phyloP scores from a whole-genome alignment of 2,797 vertebrate genomes.

The Pelobates cultripes region DNA sequence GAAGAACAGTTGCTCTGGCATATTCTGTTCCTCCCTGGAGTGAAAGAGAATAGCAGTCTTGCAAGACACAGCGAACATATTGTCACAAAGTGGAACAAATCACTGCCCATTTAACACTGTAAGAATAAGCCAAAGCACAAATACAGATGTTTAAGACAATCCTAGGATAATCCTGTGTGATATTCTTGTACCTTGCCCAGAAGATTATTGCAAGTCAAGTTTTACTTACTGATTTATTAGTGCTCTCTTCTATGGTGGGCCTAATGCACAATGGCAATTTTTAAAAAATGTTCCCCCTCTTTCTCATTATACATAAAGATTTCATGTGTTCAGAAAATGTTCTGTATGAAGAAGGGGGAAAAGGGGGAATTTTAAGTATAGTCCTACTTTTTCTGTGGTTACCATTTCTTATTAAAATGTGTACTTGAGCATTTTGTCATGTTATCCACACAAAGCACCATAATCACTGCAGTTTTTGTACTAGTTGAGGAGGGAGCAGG shows the following conservation, averaged over 20 bases:
- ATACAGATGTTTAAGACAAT: background rate
- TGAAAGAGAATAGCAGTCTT: slow-evolving; percentile 21
- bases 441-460: no score
- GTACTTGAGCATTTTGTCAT: no score
- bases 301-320: no score
- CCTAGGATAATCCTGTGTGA: background rate
- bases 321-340: no score
- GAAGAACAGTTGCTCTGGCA: background rate
- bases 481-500: no score
- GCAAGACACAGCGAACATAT: background rate
- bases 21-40: slow-evolving; percentile 31
- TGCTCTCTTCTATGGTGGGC: background rate
- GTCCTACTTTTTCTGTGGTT: no score
- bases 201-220: background rate
- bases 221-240: background rate
- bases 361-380: no score
- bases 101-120: slow-evolving; percentile 3
- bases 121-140: background rate
- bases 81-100: slow-evolving; percentile 17
- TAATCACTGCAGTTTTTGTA: no score
- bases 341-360: no score
- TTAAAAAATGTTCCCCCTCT: no score
- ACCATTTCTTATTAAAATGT: no score
- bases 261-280: no score
- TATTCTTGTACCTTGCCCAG: background rate